Base-by-base conservation (phyloP, 2,113 vertebrate genomes). In the Dicerorhinus sumatrensis region DNA sequence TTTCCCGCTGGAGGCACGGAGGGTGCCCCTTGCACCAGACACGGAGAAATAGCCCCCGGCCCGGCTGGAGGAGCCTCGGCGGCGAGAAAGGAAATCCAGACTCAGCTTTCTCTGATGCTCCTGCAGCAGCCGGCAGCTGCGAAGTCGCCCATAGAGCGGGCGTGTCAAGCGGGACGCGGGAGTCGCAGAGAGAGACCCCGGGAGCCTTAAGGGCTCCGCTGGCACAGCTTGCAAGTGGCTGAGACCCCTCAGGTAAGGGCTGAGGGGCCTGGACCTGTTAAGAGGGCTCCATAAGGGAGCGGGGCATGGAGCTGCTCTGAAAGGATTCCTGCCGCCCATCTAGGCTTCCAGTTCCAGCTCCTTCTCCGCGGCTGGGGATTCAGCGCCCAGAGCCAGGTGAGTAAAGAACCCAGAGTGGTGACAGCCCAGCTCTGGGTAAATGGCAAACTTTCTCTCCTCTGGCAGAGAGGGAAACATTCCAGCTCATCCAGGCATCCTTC, bases 401-500 rank as follows among this genome's bases (percentile, higher is more conserved):
- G 46, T 36, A 2, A 48, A 4, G 72, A 20, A 56, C 73, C 56
- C 75, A 1, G 13, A 84, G 95, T 10, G 42, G 72, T 51, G 91
- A 87, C 91, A 70, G 33, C 42, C 67, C 2, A 9, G 89, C 89
- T 77, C 67, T 4, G 67, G 93, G 89, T 17, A 65, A 25, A 76
- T 94, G 97, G 96, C 97, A 97, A 98, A 98, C 94, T 98, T 98
- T 97, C 89, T 77, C 60, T 95, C 20, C 85, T 89, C 18, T 4
- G 69, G 89, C 76, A 13, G 46, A 69, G 72, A 54, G 51, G 33
- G 77, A 72, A 86, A 46, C 67, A 6, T 51, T 51, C 33, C 0
- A 29, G 83, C 83, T 86, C 75, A 27, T 18, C 27, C 58, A 6
- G 42, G 69, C 6, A 6, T 73, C 54, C 65, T 70, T 86, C 65